Base-by-base conservation (phyloP, 2,113 vertebrate genomes). In the Galemys pyrenaicus region DNA sequence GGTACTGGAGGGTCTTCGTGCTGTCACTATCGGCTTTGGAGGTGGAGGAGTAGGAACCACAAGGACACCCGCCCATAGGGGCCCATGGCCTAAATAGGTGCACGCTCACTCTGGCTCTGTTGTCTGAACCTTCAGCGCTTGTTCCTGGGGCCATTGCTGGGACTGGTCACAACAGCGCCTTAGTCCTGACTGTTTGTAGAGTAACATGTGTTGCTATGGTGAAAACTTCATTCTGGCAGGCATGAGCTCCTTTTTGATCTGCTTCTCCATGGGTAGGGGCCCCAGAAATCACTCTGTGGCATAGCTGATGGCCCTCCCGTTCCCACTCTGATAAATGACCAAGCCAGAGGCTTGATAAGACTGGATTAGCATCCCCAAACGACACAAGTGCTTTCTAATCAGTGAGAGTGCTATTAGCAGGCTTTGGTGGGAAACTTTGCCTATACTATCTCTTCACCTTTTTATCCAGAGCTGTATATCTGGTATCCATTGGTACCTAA, bases 151-250 rank as follows among this genome's bases (percentile, higher is more conserved):
- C 30, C 94, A 64, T 79, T 64, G 26, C 93, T 75, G 39, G 24
- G 80, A 71, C 94, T 28, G 35, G 87, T 87, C 95, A 87, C 93
- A 95, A 87, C 96, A 95, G 95, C 0, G 58, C 93, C 82, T 91
- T n/a, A 85, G 95, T 94, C 75, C 95, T 37, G 71, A 71, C 94
- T 97, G 88, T 97, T 97, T 96, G 94, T 64, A 35, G 95, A 95
- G 89, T 82, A 81, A 60, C 95, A 85, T 78, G 90, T 94, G 97
- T 97, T 97, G 97, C 97, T 94, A 97, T 97, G 97, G 97, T 96
- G 96, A 96, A 96, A 88, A 94, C 93, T 94, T 93, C 92, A n/a
- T 93, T 83, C 90, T 87, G 92, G 94, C 94, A 93, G 96, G 96
- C 97, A 97, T 44, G 96, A 86, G 73, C 84, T 97, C 79, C 89